Percentiles rank a stretch among this genome's conserved stretches.
Conservation (phyloP, 1,140 invertebrate genomes). For the Macrobrachium rosenbergii region DNA sequence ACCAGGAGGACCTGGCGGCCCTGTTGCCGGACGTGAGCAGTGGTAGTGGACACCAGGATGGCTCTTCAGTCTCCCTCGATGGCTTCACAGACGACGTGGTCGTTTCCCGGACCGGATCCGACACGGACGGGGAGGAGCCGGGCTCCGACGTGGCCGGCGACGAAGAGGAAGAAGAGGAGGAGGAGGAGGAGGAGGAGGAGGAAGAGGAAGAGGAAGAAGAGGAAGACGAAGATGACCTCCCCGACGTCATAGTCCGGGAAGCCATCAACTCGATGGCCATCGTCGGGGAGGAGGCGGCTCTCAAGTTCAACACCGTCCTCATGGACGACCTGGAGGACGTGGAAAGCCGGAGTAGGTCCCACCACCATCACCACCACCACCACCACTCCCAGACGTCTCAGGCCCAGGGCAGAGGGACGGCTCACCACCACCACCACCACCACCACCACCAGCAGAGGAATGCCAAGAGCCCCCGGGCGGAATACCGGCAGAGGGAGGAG, state of each 20-base stretch:
- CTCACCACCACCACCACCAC: background rate
- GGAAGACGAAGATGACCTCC: constrained; percentile 36
- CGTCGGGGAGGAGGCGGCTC: constrained; percentile 55
- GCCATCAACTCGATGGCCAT: constrained; percentile 54
- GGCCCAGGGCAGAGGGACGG: background rate
- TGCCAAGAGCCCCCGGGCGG: constrained; percentile 45
- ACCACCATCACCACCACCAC: constrained; percentile 38
- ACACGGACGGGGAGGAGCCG: constrained; percentile 54
- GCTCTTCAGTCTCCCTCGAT: constrained; percentile 73
- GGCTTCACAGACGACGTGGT: constrained; percentile 74
- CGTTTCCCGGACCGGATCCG: constrained; percentile 66
- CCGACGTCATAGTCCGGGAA: constrained; percentile 55
- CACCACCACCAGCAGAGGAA: background rate
- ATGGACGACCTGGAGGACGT: constrained; percentile 56
- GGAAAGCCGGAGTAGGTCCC: constrained; percentile 27
- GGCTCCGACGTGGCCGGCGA: constrained; percentile 9
- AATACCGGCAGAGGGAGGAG: constrained; percentile 29
- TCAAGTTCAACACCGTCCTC: constrained; percentile 59
- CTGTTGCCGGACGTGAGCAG: constrained; percentile 75
- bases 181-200: too few relatives aligned
- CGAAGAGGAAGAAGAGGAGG: constrained; percentile 12
- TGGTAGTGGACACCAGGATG: constrained; percentile 65
- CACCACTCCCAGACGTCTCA: constrained; percentile 11
- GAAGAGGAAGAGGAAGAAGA: too few relatives aligned
- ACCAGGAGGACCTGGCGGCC: constrained; percentile 79